Evolutionary conservation across 2,113 vertebrate species (phyloP), one percentile per base, ranked within the genome.

Genomic region (Erinaceus europaeus): DNA sequence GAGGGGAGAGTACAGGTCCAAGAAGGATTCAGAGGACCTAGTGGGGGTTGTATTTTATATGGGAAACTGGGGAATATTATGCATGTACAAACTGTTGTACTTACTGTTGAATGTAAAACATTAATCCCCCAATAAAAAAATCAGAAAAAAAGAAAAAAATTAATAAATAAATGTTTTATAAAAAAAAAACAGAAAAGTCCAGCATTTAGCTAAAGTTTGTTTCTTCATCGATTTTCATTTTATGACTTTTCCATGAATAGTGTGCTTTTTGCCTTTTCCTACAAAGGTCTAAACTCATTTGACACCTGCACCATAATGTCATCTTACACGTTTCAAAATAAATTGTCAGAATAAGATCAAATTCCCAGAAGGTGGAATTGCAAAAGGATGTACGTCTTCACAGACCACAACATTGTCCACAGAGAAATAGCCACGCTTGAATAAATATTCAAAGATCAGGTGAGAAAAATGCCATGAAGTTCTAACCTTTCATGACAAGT

Each of bases 401-500:
- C 18, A 55, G 48, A 61, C 8, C 34, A 92, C 40, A 91, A 55
- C 25, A 46, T 9, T 78, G 80, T 77, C 9, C 57, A 88, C 36
- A 61, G 27, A 29, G 84, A 92, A 84, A 80, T 50, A 84, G 18
- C 20, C 21, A 89, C 32, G 48, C 57, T 93, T 90, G 64, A 90
- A 62, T 89, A 50, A 71, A 42, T 84, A 86, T 73, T 86, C 81
- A 93, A 91, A 84, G 55, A 89, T 44, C 38, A 85, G 75, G 36
- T 90, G 38, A 79, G 84, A 90, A 69, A 78, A 93, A 81, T 69
- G 61, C 44, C 81, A 92, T 55, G 44, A 86, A 71, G 20, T 48
- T 48, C 61, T 92, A 65, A 93, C 81, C 65, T 81, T 90, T 90
- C n/a, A 59, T 76, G 61, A 78, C 40, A 90, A 91, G 61, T 50